Evolutionary conservation across 2,888 invertebrate species (phyloP).

Genomic region (Octodonta nipae): DNA sequence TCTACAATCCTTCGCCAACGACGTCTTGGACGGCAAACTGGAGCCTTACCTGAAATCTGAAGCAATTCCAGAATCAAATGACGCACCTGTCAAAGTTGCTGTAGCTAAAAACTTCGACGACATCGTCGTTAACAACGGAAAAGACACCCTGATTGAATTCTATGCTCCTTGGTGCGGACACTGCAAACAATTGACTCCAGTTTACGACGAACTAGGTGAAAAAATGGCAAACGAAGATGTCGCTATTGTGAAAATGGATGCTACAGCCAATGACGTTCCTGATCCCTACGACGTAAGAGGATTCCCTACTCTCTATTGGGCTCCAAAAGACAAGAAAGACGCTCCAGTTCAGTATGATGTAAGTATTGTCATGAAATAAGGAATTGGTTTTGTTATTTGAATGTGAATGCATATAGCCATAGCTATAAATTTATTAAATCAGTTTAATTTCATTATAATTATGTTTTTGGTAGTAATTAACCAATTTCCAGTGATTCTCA

Average conservation of each 20-base stretch:
- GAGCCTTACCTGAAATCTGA: constrained; percentile 94
- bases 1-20: constrained; percentile 71
- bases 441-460: too few relatives aligned
- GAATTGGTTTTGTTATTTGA: not conserved
- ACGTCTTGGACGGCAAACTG: constrained; percentile 66
- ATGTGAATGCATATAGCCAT: too few relatives aligned
- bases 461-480: too few relatives aligned
- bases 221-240: constrained; percentile 71
- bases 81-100: constrained; percentile 72
- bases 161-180: constrained; percentile 99
- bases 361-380: constrained; percentile 25
- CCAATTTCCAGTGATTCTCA: too few relatives aligned
- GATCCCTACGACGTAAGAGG: constrained; percentile 81
- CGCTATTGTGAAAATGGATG: constrained; percentile 93
- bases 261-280: constrained; percentile 96
- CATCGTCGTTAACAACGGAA: constrained; percentile 74
- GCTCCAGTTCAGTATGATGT: constrained; percentile 76
- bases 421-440: too few relatives aligned
- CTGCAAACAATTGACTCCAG: constrained; percentile 89
- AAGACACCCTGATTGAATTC: constrained; percentile 93
- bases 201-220: constrained; percentile 85
- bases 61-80: constrained; percentile 71
- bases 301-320: constrained; percentile 96
- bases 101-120: constrained; percentile 97
- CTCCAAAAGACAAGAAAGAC: constrained; percentile 66